Base-by-base conservation (phyloP, 2,888 invertebrate species). In the Notocelia uddmanniana region DNA sequence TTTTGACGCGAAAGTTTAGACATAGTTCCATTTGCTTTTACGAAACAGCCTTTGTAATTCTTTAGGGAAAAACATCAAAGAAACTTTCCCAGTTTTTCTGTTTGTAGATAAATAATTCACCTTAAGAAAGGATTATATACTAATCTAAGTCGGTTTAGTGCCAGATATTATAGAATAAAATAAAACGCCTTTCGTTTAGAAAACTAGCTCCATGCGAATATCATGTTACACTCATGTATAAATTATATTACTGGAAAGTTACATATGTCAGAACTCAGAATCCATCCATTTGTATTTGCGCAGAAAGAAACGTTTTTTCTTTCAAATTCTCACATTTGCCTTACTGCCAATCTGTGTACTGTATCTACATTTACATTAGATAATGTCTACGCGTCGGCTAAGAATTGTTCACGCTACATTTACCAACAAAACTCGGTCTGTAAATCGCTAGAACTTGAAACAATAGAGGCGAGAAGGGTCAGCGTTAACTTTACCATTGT, bases 1-100 rank as follows among this genome's bases (percentile, higher is more conserved):
- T 66, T 59, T 71, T 59, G 41, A 66, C 66, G 66, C 54, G 37
- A n/a, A 64, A 64, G 64, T 66, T 31, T 60, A 31, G 66, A 60
- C 48, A 19, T 64, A 64, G 64, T 64, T 54, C 23, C 52, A 31
- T 52, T 54, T 52, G 34, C 52, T 37, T 52, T 63, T 23, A 37
- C 54, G 54, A 64, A 64, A 64, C 19, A 19, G 52, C 52, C 50
- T 52, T 50, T 37, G 64, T 37, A 64, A 54, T 23, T 64, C 52
- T 37, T 63, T 21, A 21, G 63, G 63, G 52, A 63, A 63, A 63
- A 60, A 63, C 34, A 64, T 64, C 64, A 64, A 64, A 64, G 54
- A n/a, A 2, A 11, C 34, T 52, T 59, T 26, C 37, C 6, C 34
- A 34, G 21, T 64, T 64, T 64, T 64, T 52, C 54, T 54, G 37